Evolutionary conservation across 2,888 invertebrate genomes (phyloP).

Genomic region (Hirtodrosophila confusa): DNA sequence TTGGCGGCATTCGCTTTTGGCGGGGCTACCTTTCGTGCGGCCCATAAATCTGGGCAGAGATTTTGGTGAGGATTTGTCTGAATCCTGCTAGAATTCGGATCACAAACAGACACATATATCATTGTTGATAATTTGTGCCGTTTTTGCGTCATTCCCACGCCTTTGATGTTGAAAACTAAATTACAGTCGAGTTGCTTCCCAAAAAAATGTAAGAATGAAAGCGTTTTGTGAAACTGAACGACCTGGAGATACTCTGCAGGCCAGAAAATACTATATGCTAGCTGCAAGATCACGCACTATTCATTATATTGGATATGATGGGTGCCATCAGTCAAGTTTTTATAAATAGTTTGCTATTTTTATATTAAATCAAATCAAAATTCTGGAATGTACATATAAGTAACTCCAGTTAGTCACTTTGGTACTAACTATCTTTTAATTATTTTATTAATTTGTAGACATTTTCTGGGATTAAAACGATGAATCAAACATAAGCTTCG

Average conservation of each 20-base stretch:
- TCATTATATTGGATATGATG: too few relatives aligned
- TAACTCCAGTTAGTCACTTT: too few relatives aligned
- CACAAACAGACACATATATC: constrained; percentile 55
- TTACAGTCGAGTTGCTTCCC: constrained; percentile 48
- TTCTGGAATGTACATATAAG: too few relatives aligned
- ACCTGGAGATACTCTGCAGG: constrained; percentile 16
- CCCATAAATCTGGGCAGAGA: constrained; percentile 52
- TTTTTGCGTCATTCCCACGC: constrained; percentile 66
- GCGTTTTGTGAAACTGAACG: constrained; percentile 1
- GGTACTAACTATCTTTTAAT: too few relatives aligned
- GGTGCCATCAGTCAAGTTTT: too few relatives aligned
- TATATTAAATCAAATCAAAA: too few relatives aligned
- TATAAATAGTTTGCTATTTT: too few relatives aligned
- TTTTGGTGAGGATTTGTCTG: constrained; percentile 63
- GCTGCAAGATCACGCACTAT: too few relatives aligned
- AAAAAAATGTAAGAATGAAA: constrained; percentile 10
- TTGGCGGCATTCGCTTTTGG: constrained; percentile 53
- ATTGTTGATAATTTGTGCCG: constrained; percentile 30
- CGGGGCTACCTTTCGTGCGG: constrained; percentile 22
- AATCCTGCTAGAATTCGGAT: constrained; percentile 48
- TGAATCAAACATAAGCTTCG: too few relatives aligned
- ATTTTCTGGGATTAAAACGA: too few relatives aligned
- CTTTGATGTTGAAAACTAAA: constrained; percentile 76
- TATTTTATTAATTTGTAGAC: too few relatives aligned
- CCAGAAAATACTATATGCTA: too few relatives aligned